Evolutionary conservation across 2,888 invertebrate genomes (phyloP), one percentile per base, ranked within the genome.

Genomic region (Drosophila phalerata): DNA sequence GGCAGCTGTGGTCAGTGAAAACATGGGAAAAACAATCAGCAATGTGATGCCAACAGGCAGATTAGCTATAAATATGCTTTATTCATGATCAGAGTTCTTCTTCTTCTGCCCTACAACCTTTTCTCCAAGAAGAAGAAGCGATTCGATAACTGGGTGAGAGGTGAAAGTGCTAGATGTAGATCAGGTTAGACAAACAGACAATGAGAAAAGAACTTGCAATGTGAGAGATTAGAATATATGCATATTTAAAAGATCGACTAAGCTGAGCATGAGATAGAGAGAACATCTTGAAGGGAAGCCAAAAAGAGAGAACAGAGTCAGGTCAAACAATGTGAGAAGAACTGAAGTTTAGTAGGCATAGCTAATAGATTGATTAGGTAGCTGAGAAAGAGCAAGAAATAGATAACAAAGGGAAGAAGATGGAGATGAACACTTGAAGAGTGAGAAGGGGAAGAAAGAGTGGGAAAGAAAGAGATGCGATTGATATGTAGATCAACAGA

Each of bases 1-100:
- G 57, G 62, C 80, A 66, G 51, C 52, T 63, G 63, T 56, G 78
- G 73, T 78, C 81, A 68, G 58, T 43, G 32, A 58, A 64, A 64
- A 73, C 68, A 65, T 77, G 77, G 79, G 75, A 79, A 78, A 74
- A 68, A 47, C 68, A 64, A 68, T 78, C 65, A 56, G 22, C 37
- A 48, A 19, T 42, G 11, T 22, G 64, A 55, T 67, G 73, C 73
- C 30, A 64, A 56, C 51, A 47, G 48, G 71, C 72, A 66, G 74
- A 56, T 75, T 58, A 57, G 71, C 58, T 40, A 25, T 5, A 38
- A 58, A 48, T 56, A 55, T 34, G 45, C 45, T 8, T 45, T 30
- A 55, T 30, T 63, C 69, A 22, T 55, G 53, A 47, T 52, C 4
- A 5, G 42, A 43, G 8, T 37, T 45, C 43, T 53, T 5, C 43